Percentiles rank a stretch among this genome's conserved stretches.
These are phyloP conservation scores for Colinus virginianus DNA, from an alignment of 2,113 vertebrate species.

Conservation along the genomic window DNA sequence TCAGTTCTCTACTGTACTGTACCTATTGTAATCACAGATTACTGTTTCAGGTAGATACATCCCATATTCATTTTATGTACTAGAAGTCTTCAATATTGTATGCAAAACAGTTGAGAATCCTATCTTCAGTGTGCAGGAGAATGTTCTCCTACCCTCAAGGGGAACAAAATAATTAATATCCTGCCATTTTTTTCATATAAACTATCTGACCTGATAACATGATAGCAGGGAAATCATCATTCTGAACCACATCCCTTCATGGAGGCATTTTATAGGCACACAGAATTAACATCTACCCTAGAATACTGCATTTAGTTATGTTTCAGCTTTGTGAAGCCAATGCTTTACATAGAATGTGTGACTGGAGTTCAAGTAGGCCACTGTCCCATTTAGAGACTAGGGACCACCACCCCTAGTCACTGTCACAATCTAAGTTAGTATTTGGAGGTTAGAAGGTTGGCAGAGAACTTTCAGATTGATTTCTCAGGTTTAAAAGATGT, in stretches of 20 bases:
- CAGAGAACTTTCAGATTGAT: neutral
- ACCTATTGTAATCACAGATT: neutral
- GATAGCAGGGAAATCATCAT: neutral
- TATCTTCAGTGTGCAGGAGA: neutral
- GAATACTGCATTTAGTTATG: neutral
- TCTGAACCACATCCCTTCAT: neutral
- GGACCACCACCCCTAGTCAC: neutral
- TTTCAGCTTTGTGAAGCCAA: neutral
- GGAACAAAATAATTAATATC: neutral
- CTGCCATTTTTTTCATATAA: neutral
- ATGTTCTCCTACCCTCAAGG: neutral
- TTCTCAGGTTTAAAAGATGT: neutral
- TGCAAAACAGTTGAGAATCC: neutral
- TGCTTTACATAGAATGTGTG: neutral
- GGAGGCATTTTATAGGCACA: neutral
- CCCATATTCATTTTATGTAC: neutral
- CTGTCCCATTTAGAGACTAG: neutral
- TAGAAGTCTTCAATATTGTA: neutral
- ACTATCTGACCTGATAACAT: rapidly evolving
- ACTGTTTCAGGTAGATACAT: neutral
- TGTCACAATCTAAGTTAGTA: neutral
- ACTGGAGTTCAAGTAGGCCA: too few species aligned
- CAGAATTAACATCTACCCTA: neutral
- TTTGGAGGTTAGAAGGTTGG: neutral
- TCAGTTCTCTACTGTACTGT: neutral